These are phyloP conservation scores for Trachythela sp. DNA, from an alignment of 64 coral and sea anemone species.

Conservation along the genomic window DNA sequence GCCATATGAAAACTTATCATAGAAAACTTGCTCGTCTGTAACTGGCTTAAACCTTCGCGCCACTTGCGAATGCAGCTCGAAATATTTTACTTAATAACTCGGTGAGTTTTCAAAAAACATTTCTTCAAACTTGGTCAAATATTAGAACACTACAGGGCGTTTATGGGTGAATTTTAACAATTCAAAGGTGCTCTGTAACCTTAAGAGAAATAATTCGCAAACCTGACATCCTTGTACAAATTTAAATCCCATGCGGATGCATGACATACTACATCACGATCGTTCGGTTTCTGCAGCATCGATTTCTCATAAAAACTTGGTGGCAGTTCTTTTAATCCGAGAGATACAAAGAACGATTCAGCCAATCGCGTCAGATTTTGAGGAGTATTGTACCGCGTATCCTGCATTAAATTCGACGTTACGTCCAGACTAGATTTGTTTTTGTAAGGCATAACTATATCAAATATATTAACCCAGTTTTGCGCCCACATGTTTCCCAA, in stretches of 20 bases:
- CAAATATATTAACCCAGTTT: conserved; percentile 76
- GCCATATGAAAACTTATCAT: too few relatives aligned
- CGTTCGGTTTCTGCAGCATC: conserved; percentile 55
- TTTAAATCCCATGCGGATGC: conserved; percentile 81
- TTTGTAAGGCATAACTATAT: conserved; percentile 67
- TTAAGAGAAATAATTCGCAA: conserved; percentile 26
- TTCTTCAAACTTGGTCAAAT: too few relatives aligned
- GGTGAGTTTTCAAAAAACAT: too few relatives aligned
- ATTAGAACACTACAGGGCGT: too few relatives aligned
- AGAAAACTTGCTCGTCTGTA: too few relatives aligned
- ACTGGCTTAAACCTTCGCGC: too few relatives aligned
- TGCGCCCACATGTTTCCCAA: conserved; percentile 98
- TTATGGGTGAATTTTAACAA: too few relatives aligned
- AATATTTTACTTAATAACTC: too few relatives aligned
- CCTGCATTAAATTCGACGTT: conserved; percentile 63
- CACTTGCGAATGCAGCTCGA: too few relatives aligned
- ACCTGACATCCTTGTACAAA: conserved; percentile 76
- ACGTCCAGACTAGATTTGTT: conserved; percentile 70
- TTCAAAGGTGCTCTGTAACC: neutral
- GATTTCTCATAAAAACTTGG: conserved; percentile 80
- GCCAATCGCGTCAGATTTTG: conserved; percentile 82
- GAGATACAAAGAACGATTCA: conserved; percentile 80
- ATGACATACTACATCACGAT: conserved; percentile 70
- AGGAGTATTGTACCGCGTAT: conserved; percentile 57
- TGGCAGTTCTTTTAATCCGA: conserved; percentile 72